Conservation (phyloP, 2,113 vertebrate genomes). For the Cyprinodon variegatus region DNA sequence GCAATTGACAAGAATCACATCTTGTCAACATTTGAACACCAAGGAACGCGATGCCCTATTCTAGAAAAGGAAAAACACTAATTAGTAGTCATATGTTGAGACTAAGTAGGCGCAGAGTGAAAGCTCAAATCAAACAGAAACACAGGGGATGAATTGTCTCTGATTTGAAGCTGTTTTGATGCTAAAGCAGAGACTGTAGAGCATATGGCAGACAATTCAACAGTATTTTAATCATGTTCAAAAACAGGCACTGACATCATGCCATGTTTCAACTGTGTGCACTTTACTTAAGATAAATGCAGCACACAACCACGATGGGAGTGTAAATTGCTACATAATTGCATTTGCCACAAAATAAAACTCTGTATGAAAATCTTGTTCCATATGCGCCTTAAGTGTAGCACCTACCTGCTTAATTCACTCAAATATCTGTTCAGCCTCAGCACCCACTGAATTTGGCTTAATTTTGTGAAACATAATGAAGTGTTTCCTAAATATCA, state of each 20-base stretch:
- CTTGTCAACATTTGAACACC: conserved; percentile 30
- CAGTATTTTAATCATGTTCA: conserved; percentile 66
- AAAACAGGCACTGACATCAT: conserved; percentile 60
- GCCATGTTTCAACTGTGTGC: conserved; percentile 71
- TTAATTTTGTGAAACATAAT: conserved; percentile 29
- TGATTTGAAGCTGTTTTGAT: conserved; percentile 58
- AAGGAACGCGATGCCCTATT: conserved; percentile 28
- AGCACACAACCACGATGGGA: conserved; percentile 51
- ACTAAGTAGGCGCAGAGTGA: conserved; percentile 56
- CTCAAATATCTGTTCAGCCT: conserved; percentile 29
- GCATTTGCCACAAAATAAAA: conserved; percentile 54
- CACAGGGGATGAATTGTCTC: conserved; percentile 47
- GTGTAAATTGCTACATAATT: conserved; percentile 70
- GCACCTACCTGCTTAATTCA: conserved; percentile 54
- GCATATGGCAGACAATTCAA: conserved; percentile 75
- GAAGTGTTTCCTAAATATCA: conserved; percentile 4
- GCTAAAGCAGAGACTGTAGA: conserved; percentile 63
- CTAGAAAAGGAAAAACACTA: conserved; percentile 36
- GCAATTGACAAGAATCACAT: conserved; percentile 27
- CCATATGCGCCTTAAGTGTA: conserved; percentile 30
- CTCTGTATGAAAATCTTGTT: conserved; percentile 41
- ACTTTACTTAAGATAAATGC: conserved; percentile 67
- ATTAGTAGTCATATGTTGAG: conserved; percentile 61
- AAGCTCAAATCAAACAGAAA: conserved; percentile 61
- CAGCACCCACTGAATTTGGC: conserved; percentile 17